Base-by-base conservation (phyloP, 1,140 invertebrate genomes). In the Antheraea pernyi region DNA sequence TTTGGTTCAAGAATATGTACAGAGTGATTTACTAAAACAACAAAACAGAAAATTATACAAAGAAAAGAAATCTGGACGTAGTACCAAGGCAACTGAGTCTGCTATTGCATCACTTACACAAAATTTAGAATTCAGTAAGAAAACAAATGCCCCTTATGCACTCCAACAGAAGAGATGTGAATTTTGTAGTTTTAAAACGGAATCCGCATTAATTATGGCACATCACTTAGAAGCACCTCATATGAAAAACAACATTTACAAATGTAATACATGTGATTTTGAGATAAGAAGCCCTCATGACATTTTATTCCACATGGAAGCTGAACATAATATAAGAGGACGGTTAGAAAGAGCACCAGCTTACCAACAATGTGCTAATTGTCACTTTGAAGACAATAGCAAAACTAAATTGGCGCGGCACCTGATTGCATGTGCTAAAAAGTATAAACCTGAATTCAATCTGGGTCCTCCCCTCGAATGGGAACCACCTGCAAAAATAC, bases 381-480 rank as follows among this genome's bases (percentile, higher is more conserved):
- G 98, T 94, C 96, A 97, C 8, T 99, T 98, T 88, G 98, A 99
- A 87, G 97, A 98, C 80, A 98, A 98, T 85, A 96, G 97, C 76
- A 98, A 98, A 92, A 96, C 96, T 37, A 98, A 98, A 92, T 91
- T 99, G 61, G 97, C 96, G 0, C 94, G 97, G 37, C 98, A 99
- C 93, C 94, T 97, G 75, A 94, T 97, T 42, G 96, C 97, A 9
- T 99, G 98, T 92, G 94, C 95, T 64, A 98, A 98, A 87, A 97
- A 98, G 86, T 99, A 98, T 88, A 95, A 97, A 85, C 95, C 97
- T 0, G 97, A 98, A 73, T 94, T 96, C 65, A 98, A 98, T 84
- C 77, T 98, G 67, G 96, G 96, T 73, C 97, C 98, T 7, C 95
- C 97, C 11, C 88, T 95, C 16, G 97, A 98, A 83, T 98, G 97